Conservation (phyloP, 2,113 vertebrate species). For the Aviceda subcristata region DNA sequence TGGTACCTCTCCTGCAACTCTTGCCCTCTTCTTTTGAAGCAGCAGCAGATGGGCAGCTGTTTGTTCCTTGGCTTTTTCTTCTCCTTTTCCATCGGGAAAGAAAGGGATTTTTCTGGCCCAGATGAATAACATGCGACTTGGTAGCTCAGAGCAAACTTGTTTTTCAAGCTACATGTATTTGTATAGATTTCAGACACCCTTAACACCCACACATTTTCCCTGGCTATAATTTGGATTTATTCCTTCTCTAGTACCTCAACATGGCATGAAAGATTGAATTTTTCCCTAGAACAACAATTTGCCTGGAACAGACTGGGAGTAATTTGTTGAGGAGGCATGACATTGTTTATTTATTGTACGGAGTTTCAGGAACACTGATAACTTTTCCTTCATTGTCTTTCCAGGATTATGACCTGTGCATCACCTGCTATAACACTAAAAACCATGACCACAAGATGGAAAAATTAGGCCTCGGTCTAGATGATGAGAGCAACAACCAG, state of each 20-base stretch:
- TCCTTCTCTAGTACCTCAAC: neutral
- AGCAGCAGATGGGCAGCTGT: neutral
- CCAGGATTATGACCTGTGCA: constrained; percentile 97
- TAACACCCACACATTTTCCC: neutral
- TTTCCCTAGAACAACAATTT: neutral
- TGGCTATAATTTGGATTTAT: neutral
- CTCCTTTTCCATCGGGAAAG: neutral
- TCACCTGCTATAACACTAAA: constrained; percentile 96
- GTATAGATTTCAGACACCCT: neutral
- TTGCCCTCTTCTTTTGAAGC: neutral
- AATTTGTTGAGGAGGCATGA: neutral
- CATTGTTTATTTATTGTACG: neutral
- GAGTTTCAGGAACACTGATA: neutral
- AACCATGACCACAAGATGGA: constrained; percentile 99
- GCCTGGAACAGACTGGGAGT: neutral
- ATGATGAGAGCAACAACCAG: constrained; percentile 93
- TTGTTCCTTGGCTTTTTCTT: neutral
- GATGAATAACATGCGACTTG: neutral
- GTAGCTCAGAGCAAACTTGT: neutral
- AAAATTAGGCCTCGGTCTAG: constrained; percentile 92
- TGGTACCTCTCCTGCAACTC: neutral
- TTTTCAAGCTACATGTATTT: neutral
- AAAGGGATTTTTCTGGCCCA: neutral
- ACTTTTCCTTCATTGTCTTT: neutral
- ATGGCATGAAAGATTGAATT: neutral